phyloP scores from a whole-genome alignment of 2,797 vertebrate genomes.

The Myotis vivesi region DNA sequence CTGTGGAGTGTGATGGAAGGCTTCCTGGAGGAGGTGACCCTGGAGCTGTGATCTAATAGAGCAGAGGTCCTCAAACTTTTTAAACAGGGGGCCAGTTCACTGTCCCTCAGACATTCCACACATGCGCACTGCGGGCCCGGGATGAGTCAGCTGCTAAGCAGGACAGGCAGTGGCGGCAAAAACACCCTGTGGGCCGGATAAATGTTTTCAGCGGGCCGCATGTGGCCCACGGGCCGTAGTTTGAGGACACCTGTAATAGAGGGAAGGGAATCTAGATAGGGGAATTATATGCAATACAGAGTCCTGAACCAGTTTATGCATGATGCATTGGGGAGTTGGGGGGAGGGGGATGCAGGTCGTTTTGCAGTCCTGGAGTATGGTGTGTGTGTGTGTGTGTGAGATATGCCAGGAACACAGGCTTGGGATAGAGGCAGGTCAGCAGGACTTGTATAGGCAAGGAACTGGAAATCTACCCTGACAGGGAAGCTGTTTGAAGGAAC shows the following conservation, averaged over 20 bases:
- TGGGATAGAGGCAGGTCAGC: background rate
- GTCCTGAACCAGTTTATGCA: background rate
- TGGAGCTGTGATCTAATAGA: background rate
- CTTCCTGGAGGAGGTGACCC: background rate
- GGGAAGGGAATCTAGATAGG: background rate
- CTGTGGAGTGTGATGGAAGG: background rate
- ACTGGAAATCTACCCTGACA: background rate
- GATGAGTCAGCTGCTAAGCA: too few relatives aligned
- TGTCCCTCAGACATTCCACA: too few relatives aligned
- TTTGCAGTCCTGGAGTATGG: background rate
- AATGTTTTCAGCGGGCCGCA: too few relatives aligned
- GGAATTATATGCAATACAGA: background rate
- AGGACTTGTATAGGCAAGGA: background rate
- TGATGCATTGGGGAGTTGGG: accelerated
- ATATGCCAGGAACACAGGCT: background rate
- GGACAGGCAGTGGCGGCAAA: too few relatives aligned
- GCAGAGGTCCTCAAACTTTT: too few relatives aligned
- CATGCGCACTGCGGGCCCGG: too few relatives aligned
- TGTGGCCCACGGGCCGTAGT: too few relatives aligned
- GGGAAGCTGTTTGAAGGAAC: background rate
- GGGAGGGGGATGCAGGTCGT: background rate
- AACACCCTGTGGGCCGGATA: too few relatives aligned
- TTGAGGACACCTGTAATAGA: background rate
- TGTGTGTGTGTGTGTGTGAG: background rate
- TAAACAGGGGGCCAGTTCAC: too few relatives aligned